phyloP scores from a whole-genome alignment of 2,113 vertebrate genomes.

The Melospiza melodia region DNA sequence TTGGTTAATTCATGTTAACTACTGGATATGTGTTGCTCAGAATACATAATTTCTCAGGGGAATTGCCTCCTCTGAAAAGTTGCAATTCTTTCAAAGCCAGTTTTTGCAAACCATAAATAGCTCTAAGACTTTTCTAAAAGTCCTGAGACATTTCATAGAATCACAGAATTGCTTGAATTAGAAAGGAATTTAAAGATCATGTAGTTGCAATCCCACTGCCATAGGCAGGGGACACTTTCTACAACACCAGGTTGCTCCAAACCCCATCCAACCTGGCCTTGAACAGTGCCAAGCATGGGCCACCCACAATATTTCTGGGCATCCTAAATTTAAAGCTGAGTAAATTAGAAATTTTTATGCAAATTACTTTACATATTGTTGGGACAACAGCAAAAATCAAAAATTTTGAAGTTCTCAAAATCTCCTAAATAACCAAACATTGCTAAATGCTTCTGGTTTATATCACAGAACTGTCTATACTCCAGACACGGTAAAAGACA shows the following conservation, averaged over 20 bases:
- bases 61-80: not conserved
- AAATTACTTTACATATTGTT: not conserved
- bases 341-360: not conserved
- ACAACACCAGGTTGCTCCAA: not conserved
- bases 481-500: not conserved
- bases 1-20: not conserved
- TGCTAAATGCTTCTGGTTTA: not conserved
- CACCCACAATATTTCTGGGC: not conserved
- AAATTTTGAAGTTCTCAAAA: not conserved
- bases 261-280: too few species aligned
- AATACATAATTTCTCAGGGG: not conserved
- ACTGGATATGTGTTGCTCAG: not conserved
- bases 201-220: not conserved
- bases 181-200: not conserved
- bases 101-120: not conserved
- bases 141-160: not conserved
- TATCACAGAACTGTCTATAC: not conserved
- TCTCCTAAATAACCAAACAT: not conserved
- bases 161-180: not conserved
- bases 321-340: not conserved
- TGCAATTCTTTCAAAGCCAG: not conserved
- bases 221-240: not conserved
- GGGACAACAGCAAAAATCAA: not conserved
- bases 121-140: not conserved
- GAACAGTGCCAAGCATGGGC: not conserved